These are phyloP conservation scores for Chiloscyllium plagiosum DNA, from an alignment of 2,113 vertebrate species.

Conservation along the genomic window DNA sequence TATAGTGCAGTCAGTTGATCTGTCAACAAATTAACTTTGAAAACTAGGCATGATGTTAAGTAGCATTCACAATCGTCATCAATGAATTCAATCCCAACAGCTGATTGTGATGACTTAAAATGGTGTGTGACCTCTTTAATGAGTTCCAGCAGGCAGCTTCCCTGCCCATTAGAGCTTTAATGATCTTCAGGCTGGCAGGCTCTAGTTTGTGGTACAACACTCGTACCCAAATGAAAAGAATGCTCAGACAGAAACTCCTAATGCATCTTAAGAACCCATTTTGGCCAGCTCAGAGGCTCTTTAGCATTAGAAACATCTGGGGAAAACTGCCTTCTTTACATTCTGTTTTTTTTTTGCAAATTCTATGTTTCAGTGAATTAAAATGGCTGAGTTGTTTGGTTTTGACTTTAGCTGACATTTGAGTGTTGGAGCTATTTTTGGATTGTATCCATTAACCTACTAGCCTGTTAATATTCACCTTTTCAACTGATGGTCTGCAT, in stretches of 20 bases:
- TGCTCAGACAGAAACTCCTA: neutral
- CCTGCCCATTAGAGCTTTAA: neutral
- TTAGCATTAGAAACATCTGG: neutral
- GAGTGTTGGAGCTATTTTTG: neutral
- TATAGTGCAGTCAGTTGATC: neutral
- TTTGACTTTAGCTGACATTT: neutral
- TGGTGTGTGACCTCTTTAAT: neutral
- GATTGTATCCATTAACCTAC: neutral
- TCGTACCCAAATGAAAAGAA: neutral
- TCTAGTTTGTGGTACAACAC: neutral
- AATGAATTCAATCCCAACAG: neutral
- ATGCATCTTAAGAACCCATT: neutral
- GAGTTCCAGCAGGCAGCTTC: neutral
- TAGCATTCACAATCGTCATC: neutral
- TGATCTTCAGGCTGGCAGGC: neutral
- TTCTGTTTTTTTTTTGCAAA: neutral
- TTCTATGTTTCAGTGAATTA: neutral
- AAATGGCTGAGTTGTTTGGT: neutral
- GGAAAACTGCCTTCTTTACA: neutral
- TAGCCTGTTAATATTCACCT: neutral
- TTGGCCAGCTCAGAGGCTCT: neutral
- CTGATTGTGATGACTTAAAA: neutral
- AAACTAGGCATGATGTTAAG: neutral
- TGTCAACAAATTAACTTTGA: neutral
- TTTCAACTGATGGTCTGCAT: neutral